A percentile compares a stretch with the other conserved stretches of the same genome.
These are phyloP conservation scores for Protaetia brevitarsis DNA, from an alignment of 1,140 invertebrate genomes.

Conservation along the genomic window DNA sequence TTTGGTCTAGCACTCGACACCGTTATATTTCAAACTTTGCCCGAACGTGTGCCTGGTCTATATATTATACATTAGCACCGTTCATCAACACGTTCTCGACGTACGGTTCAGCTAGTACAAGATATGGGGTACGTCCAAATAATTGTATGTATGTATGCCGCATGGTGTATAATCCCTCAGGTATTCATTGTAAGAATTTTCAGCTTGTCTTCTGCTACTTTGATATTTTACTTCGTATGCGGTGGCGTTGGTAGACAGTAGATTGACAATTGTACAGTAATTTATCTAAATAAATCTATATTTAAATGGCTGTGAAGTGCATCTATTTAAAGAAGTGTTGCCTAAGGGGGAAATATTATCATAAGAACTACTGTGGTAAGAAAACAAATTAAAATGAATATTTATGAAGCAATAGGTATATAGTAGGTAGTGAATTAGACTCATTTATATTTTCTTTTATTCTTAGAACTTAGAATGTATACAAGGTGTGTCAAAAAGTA, in stretches of 20 bases:
- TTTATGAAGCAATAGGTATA: no score
- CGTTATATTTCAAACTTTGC: constrained; percentile 13
- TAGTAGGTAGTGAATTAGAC: no score
- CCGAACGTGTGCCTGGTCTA: constrained; percentile 10
- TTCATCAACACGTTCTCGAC: constrained; percentile 17
- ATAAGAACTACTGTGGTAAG: no score
- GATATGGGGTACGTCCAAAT: constrained; percentile 2
- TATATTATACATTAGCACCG: constrained; percentile 16
- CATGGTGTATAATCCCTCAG: not conserved
- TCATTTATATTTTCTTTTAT: no score
- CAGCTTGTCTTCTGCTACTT: not conserved
- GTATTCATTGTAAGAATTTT: not conserved
- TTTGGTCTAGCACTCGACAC: constrained; percentile 13
- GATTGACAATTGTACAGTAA: constrained; percentile 2
- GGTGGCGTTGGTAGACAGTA: constrained; percentile 5
- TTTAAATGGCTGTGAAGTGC: no score
- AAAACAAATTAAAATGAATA: no score
- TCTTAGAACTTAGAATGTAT: no score
- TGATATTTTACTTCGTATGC: not conserved
- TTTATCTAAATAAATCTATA: constrained; percentile 7
- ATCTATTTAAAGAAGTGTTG: no score
- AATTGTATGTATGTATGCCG: not conserved
- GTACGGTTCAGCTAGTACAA: not conserved
- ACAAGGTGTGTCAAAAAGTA: no score
- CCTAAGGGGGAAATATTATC: no score